A percentile compares a stretch with the other conserved stretches of the same genome.
These are phyloP conservation scores for Drosophila asahinai DNA, from an alignment of 1,140 invertebrate species.

Conservation along the genomic window DNA sequence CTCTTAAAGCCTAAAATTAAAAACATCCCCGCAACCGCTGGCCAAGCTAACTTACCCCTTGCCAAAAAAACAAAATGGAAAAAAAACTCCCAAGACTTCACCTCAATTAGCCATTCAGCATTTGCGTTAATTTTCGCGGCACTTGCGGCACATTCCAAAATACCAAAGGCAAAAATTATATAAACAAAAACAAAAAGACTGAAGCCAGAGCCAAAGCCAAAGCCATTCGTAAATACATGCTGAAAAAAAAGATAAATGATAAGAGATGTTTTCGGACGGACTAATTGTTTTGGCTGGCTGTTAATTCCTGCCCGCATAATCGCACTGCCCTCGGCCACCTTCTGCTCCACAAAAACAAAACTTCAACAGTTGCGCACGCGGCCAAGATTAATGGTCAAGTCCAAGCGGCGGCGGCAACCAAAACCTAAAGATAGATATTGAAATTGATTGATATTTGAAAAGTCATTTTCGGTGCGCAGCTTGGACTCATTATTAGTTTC, in stretches of 20 bases:
- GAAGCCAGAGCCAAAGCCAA: conserved; percentile 31
- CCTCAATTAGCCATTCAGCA: conserved; percentile 70
- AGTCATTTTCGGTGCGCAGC: conserved; percentile 65
- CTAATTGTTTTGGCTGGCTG: conserved; percentile 79
- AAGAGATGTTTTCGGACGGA: conserved; percentile 58
- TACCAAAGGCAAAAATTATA: conserved; percentile 17
- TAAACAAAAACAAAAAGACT: conserved; percentile 6
- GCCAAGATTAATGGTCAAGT: conserved; percentile 73
- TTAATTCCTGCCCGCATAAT: conserved; percentile 82
- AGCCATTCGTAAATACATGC: conserved; percentile 38
- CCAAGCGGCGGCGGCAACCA: conserved; percentile 1
- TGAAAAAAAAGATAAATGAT: conserved; percentile 60
- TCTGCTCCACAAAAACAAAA: conserved; percentile 72
- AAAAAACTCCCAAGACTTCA: conserved; percentile 16
- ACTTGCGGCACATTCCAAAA: conserved; percentile 81
- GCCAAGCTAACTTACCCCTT: conserved; percentile 22
- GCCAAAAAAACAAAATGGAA: conserved; percentile 6
- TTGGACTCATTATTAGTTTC: conserved; percentile 71
- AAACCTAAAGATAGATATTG: conserved; percentile 56
- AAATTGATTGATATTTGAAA: conserved; percentile 82
- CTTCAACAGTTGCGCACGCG: conserved; percentile 82
- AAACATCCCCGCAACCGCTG: neutral
- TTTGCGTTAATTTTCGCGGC: conserved; percentile 81
- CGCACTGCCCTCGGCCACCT: conserved; percentile 73
- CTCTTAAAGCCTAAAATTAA: neutral